Percentiles rank a stretch among this genome's conserved stretches.
These are phyloP conservation scores for Mustelus asterias DNA, from an alignment of 2,113 vertebrate genomes.

Conservation along the genomic window DNA sequence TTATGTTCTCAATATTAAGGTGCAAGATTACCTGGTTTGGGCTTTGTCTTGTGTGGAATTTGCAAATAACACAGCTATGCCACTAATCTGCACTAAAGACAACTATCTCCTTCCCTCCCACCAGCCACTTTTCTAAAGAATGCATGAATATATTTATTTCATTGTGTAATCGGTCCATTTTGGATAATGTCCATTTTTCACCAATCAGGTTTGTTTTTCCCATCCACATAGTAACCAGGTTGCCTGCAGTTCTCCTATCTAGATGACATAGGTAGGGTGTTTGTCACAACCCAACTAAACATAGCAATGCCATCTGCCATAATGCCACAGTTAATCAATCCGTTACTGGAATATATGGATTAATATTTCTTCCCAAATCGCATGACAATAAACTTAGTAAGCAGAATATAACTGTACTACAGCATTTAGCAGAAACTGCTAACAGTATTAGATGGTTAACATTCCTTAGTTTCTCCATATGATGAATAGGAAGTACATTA, in stretches of 20 bases:
- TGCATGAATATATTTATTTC: not conserved
- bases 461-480: not conserved
- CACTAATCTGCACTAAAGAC: not conserved
- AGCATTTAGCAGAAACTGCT: not conserved
- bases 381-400: not conserved
- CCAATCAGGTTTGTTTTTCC: not conserved
- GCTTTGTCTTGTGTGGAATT: not conserved
- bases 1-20: not conserved
- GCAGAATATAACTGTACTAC: not conserved
- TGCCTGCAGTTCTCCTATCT: not conserved
- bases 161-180: not conserved
- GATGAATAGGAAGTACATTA: not conserved
- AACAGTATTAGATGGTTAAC: not conserved
- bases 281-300: not conserved
- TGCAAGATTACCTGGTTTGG: not conserved
- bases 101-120: not conserved
- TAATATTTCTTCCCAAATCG: not conserved
- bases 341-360: not conserved
- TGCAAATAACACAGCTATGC: not conserved
- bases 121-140: not conserved
- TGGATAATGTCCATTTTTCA: not conserved
- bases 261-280: not conserved
- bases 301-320: not conserved
- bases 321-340: not conserved
- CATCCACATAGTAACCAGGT: not conserved